Percentiles rank a stretch among this genome's conserved stretches.
phyloP scores from a whole-genome alignment of 2,888 invertebrate genomes.

The Diaphora mendica region DNA sequence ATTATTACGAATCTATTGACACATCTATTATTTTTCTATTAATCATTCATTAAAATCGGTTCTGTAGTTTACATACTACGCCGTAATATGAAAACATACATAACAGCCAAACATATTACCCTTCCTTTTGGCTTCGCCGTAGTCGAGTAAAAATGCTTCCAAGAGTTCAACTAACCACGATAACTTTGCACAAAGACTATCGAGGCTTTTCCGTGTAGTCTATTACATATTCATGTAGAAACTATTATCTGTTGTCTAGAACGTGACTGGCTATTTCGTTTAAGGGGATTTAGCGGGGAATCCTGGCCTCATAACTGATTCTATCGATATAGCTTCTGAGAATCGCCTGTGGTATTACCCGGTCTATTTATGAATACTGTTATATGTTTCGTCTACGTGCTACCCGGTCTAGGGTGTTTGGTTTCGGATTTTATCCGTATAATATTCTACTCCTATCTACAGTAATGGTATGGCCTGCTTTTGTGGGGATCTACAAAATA shows the following conservation, averaged over 20 bases:
- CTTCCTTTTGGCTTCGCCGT: too few species aligned
- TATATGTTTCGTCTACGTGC: constrained; percentile 28
- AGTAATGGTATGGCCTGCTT: neutral
- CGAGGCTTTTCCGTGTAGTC: constrained; percentile 25
- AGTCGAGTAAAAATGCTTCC: neutral
- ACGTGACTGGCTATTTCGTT: constrained; percentile 49
- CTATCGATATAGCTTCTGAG: constrained; percentile 55
- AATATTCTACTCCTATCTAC: neutral
- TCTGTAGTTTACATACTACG: too few species aligned
- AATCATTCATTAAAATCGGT: too few species aligned
- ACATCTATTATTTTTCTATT: too few species aligned
- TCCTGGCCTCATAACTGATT: constrained; percentile 58
- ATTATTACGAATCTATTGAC: too few species aligned
- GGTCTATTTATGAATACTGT: constrained; percentile 40
- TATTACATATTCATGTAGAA: constrained; percentile 48
- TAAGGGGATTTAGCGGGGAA: constrained; percentile 67
- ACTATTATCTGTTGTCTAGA: constrained; percentile 53
- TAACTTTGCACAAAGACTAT: constrained; percentile 15
- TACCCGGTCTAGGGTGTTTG: constrained; percentile 9
- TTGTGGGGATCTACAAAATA: neutral
- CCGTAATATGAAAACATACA: too few species aligned
- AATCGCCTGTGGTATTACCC: constrained; percentile 43
- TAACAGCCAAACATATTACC: too few species aligned
- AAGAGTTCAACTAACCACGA: neutral
- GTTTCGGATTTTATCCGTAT: neutral